Evolutionary conservation across 2,888 invertebrate genomes (phyloP), one percentile per base, ranked within the genome.

Genomic region (Sthenelais limicola): DNA sequence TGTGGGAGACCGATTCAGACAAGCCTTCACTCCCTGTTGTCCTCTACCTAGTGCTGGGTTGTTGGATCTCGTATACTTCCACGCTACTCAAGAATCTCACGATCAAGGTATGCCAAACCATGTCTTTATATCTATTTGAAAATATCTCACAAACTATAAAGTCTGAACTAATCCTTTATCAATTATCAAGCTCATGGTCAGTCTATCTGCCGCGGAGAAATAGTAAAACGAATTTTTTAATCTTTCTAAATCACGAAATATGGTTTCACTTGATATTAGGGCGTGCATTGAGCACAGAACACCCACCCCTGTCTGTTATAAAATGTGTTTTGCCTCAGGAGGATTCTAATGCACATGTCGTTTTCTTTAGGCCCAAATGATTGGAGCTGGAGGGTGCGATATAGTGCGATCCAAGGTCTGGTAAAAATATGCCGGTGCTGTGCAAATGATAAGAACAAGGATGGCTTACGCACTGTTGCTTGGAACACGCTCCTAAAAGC

Each of bases 381-480:
- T 73, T 85, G 86, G 85, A 84, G 84, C 69, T 87, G 87, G 87
- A 75, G 85, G 56, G 82, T 87, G n/a, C 76, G 87, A 24, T 87
- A 82, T 77, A 82, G 82, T 51, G 86, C 86, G 38, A 80, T 86
- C 26, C 85, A 85, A 69, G 81, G 83, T 3, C 77, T 87, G 73
- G 85, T 85, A 32, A 83, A 84, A 72, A 81, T 87, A 28, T 85
- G 84, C 69, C 78, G 82, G 3, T 80, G 82, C 77, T 77, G 82
- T 28, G 78, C 82, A 21, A 80, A 77, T 24, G 84, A 85, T 74
- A 79, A 78, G 52, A 77, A 75, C 33, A 78, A 80, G 68, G 85
- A 85, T 56, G 87, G 86, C 9, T 74, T 87, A 33, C 77, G 81
- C 43, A 83, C 82, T 21, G 81, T 84, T 1, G 83, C 85, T 0